Conservation (phyloP, 2,797 vertebrate genomes). For the Phoxinus dragarum region DNA sequence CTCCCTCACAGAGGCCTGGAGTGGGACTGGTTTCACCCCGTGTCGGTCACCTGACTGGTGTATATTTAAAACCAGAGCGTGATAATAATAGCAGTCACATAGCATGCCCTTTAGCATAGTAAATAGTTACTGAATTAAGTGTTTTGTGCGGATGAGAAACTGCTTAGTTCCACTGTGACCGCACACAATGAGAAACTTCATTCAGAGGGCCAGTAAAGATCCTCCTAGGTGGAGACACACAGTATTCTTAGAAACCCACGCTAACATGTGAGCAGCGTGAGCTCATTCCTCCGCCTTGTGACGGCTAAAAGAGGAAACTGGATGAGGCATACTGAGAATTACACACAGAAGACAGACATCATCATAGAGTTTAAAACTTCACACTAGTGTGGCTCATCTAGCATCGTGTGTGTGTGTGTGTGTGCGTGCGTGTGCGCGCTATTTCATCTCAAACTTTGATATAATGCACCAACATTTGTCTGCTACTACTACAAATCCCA, state of each 20-base stretch:
- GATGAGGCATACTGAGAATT: neutral
- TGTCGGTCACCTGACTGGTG: neutral
- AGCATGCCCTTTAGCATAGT: neutral
- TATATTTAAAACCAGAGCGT: neutral
- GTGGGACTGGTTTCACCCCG: neutral
- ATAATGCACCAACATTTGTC: too few species aligned
- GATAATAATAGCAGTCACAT: slow-evolving; percentile 1
- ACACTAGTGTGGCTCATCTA: neutral
- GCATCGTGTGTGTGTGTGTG: neutral
- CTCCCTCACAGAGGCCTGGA: neutral
- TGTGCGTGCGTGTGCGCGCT: too few species aligned
- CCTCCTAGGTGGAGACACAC: neutral
- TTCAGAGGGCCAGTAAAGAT: neutral
- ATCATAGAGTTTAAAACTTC: neutral
- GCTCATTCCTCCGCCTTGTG: slow-evolving; percentile 8
- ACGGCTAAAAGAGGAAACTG: neutral
- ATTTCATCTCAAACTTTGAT: too few species aligned
- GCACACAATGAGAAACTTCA: slow-evolving; percentile 11
- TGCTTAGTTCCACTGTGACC: slow-evolving; percentile 7
- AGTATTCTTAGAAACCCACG: slow-evolving; percentile 14
- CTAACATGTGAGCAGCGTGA: slow-evolving; percentile 8
- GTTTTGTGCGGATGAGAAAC: neutral
- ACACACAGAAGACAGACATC: neutral
- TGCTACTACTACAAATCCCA: too few species aligned
- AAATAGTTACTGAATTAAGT: too few species aligned